These are phyloP conservation scores for Arctopsyche grandis DNA, from an alignment of 1,140 invertebrate genomes.

Conservation along the genomic window DNA sequence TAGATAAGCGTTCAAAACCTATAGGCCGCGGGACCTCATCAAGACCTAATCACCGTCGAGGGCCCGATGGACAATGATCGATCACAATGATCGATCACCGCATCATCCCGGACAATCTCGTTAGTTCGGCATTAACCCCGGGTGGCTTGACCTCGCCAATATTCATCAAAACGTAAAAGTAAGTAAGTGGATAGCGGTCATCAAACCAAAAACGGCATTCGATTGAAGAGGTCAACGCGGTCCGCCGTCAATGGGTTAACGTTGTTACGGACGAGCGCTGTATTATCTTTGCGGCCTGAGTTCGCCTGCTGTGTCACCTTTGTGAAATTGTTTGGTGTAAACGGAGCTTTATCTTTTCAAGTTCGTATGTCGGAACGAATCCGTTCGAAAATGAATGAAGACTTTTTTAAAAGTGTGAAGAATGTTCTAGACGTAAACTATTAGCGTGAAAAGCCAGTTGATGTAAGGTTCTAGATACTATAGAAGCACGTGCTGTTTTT, in stretches of 20 bases:
- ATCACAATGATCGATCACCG: constrained; percentile 30
- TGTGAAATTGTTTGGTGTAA: too few species aligned
- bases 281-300: not conserved
- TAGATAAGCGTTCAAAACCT: constrained; percentile 32
- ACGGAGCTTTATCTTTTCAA: too few species aligned
- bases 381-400: too few species aligned
- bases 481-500: too few species aligned
- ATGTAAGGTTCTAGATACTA: too few species aligned
- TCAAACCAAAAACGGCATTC: not conserved
- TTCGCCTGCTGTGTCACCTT: too few species aligned
- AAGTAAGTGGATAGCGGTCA: not conserved
- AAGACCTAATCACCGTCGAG: constrained; percentile 37
- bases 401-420: too few species aligned
- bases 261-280: not conserved
- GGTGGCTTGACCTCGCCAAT: constrained; percentile 3
- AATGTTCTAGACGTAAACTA: too few species aligned
- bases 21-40: constrained; percentile 30
- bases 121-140: not conserved
- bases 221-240: not conserved
- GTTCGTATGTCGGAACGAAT: too few species aligned
- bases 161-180: not conserved
- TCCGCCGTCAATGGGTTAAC: not conserved
- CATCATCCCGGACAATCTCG: not conserved
- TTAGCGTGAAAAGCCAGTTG: too few species aligned
- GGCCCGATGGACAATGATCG: constrained; percentile 39